A percentile compares a stretch with the other conserved stretches of the same genome.
Conservation (phyloP, 2,888 invertebrate species). For the Cyaniris semiargus region DNA sequence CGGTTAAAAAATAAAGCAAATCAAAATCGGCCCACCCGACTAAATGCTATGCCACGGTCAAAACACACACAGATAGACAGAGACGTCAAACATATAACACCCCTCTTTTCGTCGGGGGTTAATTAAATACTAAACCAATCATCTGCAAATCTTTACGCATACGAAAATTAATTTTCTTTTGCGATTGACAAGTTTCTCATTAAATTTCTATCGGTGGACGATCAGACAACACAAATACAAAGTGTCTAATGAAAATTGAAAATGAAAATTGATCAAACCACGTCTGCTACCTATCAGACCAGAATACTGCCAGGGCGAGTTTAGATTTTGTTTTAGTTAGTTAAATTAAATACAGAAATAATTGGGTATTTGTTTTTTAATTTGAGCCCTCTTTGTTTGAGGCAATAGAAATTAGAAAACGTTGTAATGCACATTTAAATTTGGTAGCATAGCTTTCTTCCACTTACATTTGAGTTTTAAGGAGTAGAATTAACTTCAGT, state of each 20-base stretch:
- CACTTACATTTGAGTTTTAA: no score
- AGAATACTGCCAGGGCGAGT: background rate
- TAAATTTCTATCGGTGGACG: constrained; percentile 58
- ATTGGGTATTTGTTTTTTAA: background rate
- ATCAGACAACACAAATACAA: constrained; percentile 64
- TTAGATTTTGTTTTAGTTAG: no score
- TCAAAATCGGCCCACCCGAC: no score
- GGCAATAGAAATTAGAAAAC: background rate
- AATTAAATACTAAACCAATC: constrained; percentile 48
- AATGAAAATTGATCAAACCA: constrained; percentile 50
- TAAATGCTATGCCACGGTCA: background rate
- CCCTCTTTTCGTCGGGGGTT: background rate
- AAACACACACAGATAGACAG: background rate
- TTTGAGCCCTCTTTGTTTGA: background rate
- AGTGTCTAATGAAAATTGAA: constrained; percentile 63
- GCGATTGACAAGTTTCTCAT: constrained; percentile 57
- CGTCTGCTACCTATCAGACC: constrained; percentile 9
- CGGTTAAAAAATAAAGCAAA: no score
- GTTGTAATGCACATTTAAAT: background rate
- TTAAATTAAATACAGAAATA: background rate
- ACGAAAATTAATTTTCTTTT: constrained; percentile 66
- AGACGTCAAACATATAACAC: background rate
- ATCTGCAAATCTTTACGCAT: constrained; percentile 52
- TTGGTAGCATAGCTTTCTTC: no score
- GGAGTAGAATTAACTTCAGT: no score